Percentiles rank a stretch among this genome's conserved stretches.
Conservation (phyloP, 2,113 vertebrate genomes). For the Neotoma lepida region DNA sequence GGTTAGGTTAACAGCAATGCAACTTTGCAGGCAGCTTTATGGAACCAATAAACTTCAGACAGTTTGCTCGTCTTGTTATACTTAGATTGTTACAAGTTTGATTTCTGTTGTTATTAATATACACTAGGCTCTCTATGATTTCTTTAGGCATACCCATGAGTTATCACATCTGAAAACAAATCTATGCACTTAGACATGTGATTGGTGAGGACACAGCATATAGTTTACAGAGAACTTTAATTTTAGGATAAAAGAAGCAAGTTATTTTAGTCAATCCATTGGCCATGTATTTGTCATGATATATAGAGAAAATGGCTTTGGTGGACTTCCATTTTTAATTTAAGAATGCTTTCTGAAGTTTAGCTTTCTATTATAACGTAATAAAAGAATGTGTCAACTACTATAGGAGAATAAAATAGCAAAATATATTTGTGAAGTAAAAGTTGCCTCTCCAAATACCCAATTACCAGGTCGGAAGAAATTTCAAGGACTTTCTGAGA, state of each 20-base stretch:
- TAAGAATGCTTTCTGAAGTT: neutral
- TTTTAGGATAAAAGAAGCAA: neutral
- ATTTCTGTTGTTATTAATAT: constrained; percentile 28
- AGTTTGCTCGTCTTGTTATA: neutral
- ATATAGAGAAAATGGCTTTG: constrained; percentile 12
- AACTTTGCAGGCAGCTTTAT: neutral
- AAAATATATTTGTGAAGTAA: neutral
- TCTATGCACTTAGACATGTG: neutral
- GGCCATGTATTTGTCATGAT: neutral
- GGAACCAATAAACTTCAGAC: neutral
- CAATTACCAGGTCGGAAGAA: neutral
- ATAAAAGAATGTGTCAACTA: neutral
- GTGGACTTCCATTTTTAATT: neutral
- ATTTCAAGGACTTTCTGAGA: neutral
- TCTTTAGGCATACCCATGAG: neutral
- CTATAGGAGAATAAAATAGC: neutral
- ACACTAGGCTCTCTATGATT: neutral
- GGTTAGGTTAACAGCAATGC: neutral
- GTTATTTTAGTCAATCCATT: neutral
- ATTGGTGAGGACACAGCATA: neutral
- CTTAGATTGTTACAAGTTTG: constrained; percentile 25
- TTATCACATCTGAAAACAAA: constrained; percentile 18
- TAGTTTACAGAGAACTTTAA: neutral
- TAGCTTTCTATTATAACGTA: neutral
- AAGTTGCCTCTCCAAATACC: neutral